A percentile compares a stretch with the other conserved stretches of the same genome.
Evolutionary conservation across 2,797 vertebrate genomes (phyloP).

Genomic region (Pampus argenteus): DNA sequence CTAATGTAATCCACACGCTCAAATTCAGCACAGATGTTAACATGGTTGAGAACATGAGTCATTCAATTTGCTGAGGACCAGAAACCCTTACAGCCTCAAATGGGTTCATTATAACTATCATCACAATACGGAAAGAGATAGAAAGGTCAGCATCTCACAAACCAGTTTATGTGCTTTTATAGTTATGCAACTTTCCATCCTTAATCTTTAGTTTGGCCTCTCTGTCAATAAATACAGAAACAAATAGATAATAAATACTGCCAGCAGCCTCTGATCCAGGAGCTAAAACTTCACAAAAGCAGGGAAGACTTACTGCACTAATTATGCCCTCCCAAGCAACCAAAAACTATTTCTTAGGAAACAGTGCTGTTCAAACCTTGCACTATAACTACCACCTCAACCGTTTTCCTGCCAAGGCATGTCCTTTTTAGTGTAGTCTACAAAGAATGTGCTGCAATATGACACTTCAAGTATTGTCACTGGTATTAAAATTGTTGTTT

Average conservation of each 20-base stretch:
- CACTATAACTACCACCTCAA: constrained; percentile 32
- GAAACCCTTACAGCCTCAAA: constrained; percentile 36
- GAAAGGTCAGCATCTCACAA: constrained; percentile 12
- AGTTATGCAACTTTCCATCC: constrained; percentile 2
- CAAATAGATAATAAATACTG: neutral
- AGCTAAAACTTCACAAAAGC: constrained; percentile 14
- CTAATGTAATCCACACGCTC: constrained; percentile 67
- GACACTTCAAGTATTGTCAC: constrained; percentile 11
- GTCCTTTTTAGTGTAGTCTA: constrained; percentile 36
- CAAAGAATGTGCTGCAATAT: constrained; percentile 25
- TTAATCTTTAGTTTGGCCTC: neutral
- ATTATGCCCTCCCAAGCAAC: constrained; percentile 13
- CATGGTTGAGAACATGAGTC: constrained; percentile 58
- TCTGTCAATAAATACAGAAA: neutral
- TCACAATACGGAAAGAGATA: constrained; percentile 1
- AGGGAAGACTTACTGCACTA: constrained; percentile 17
- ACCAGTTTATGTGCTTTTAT: constrained; percentile 6
- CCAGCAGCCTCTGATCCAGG: constrained; percentile 16
- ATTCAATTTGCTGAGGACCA: constrained; percentile 42
- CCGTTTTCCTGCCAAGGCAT: constrained; percentile 55
- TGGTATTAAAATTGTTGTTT: neutral
- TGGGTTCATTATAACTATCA: constrained; percentile 29
- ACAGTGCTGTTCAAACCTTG: constrained; percentile 37
- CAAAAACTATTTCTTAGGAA: constrained; percentile 33
- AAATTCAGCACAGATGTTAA: constrained; percentile 71